Percentiles rank a stretch among this genome's conserved stretches.
These are phyloP conservation scores for Lutjanus argentimaculatus DNA, from an alignment of 2,797 vertebrate species.

Conservation along the genomic window DNA sequence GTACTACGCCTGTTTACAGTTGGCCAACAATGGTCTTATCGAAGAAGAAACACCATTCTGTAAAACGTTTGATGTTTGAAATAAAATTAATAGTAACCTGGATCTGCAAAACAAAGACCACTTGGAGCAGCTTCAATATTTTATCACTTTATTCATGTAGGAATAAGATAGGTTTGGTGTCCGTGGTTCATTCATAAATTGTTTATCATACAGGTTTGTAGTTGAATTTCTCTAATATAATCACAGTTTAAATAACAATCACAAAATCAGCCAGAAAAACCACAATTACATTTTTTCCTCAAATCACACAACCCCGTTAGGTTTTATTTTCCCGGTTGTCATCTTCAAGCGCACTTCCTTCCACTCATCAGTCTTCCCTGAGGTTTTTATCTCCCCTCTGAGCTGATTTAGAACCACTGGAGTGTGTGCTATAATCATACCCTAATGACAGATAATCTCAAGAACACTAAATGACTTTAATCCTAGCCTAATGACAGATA, in stretches of 20 bases:
- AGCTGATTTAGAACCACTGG: conserved; percentile 53
- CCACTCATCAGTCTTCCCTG: conserved; percentile 26
- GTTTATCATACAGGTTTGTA: neutral
- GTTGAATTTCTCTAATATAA: neutral
- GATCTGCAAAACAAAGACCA: neutral
- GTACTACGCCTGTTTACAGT: no score
- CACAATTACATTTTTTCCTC: neutral
- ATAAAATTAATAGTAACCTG: no score
- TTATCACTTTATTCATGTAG: neutral
- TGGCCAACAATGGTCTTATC: no score
- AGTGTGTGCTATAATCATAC: conserved; percentile 64
- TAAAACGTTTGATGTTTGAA: no score
- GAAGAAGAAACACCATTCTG: no score
- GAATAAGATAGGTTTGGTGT: neutral
- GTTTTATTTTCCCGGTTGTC: conserved; percentile 16
- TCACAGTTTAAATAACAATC: neutral
- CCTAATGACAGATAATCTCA: conserved; percentile 69
- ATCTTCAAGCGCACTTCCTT: conserved; percentile 9
- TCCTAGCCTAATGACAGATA: conserved; percentile 66
- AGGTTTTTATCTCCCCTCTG: conserved; percentile 48
- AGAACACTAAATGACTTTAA: conserved; percentile 69
- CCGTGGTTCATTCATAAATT: neutral
- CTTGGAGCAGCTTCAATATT: neutral
- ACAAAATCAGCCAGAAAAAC: neutral
- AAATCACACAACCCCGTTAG: neutral